Percentiles rank a stretch among this genome's conserved stretches.
Conservation (phyloP, 2,113 vertebrate genomes). For the Onychorhynchus coronatus region DNA sequence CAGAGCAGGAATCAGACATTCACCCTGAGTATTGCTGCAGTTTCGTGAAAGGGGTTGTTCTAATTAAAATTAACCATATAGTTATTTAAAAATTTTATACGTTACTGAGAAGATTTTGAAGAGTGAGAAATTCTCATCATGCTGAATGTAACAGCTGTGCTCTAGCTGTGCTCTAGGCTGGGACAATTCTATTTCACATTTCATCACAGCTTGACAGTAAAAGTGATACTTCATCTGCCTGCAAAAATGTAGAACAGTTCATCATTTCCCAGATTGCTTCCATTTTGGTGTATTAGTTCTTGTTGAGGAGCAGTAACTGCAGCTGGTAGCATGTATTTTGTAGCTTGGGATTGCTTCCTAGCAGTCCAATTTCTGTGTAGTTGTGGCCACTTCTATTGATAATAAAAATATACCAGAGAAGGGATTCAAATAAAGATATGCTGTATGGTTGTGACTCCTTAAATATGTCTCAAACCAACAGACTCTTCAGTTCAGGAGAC, state of each 20-base stretch:
- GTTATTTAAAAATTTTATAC: neutral
- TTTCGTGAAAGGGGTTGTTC: neutral
- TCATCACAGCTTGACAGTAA: neutral
- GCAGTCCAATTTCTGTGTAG: neutral
- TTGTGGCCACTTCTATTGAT: neutral
- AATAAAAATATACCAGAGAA: neutral
- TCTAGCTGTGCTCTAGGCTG: neutral
- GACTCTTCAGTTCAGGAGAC: neutral
- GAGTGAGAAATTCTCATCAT: neutral
- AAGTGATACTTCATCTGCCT: neutral
- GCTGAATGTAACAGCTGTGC: neutral
- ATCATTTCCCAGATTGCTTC: neutral
- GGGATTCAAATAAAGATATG: neutral
- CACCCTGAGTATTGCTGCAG: neutral
- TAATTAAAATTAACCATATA: neutral
- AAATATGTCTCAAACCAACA: neutral
- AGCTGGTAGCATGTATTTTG: neutral
- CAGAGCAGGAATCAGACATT: neutral
- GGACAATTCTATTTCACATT: neutral
- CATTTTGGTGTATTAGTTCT: neutral
- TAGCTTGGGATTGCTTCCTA: neutral
- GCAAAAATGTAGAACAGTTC: neutral
- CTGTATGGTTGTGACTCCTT: neutral
- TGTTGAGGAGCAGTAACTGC: slow-evolving; percentile 17
- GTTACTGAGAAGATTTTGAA: neutral